These are phyloP conservation scores for Trematomus loennbergii DNA, from an alignment of 2,113 vertebrate species.

Conservation along the genomic window DNA sequence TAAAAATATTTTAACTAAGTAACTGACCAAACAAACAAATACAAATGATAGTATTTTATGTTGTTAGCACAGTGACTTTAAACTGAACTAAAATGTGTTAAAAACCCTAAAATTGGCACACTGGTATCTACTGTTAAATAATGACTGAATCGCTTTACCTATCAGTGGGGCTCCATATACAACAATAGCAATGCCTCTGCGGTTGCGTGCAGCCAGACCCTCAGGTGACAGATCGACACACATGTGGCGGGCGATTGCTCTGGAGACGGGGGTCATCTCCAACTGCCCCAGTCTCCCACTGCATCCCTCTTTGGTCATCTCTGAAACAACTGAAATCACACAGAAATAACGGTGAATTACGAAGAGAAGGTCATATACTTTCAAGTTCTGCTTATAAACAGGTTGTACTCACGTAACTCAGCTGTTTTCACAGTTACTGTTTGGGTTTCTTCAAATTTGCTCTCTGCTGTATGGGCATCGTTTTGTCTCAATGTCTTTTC, in stretches of 20 bases:
- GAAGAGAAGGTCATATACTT: neutral
- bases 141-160: constrained; percentile 75
- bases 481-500: constrained; percentile 36
- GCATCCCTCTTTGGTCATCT: constrained; percentile 57
- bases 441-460: constrained; percentile 70
- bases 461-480: constrained; percentile 32
- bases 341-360: neutral
- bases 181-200: constrained; percentile 86
- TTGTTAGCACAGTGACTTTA: too few species aligned
- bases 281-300: constrained; percentile 73
- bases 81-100: too few species aligned
- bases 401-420: constrained; percentile 51
- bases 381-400: neutral
- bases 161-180: constrained; percentile 88
- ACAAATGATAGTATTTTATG: too few species aligned
- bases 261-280: constrained; percentile 80
- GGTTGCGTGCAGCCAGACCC: constrained; percentile 65
- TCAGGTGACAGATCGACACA: constrained; percentile 80
- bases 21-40: too few species aligned
- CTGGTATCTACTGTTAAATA: too few species aligned
- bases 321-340: constrained; percentile 28
- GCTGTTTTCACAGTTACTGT: constrained; percentile 2
- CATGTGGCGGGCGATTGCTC: constrained; percentile 82
- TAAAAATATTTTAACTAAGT: too few species aligned
- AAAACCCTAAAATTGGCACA: too few species aligned